These are phyloP conservation scores for Chironomus tepperi DNA, from an alignment of 1,140 invertebrate species.

Conservation along the genomic window DNA sequence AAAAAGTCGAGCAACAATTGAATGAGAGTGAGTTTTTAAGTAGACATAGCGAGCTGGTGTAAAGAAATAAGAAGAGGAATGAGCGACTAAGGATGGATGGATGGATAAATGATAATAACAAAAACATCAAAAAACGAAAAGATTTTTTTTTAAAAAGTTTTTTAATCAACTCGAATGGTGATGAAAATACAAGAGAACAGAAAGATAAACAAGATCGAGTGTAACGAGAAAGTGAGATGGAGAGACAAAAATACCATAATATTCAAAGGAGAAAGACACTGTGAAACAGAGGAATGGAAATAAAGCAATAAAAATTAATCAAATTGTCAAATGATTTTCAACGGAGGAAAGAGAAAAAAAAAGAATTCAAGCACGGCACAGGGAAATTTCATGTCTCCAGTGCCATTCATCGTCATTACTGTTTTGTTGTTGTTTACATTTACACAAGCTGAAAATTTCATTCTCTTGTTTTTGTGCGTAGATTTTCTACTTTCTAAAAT, in stretches of 20 bases:
- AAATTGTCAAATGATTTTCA: slow-evolving; percentile 14
- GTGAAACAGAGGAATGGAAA: neutral
- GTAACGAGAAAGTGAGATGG: neutral
- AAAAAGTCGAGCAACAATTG: slow-evolving; percentile 5
- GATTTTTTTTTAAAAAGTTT: neutral
- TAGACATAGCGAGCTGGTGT: neutral
- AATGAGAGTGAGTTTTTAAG: neutral
- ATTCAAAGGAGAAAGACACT: neutral
- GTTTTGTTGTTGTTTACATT: slow-evolving; percentile 1
- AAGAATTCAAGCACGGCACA: neutral
- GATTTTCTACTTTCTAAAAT: neutral
- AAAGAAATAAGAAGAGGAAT: neutral
- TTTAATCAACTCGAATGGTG: slow-evolving; percentile 3
- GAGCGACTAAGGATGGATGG: neutral
- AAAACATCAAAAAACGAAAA: neutral
- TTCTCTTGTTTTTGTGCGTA: neutral
- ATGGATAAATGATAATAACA: neutral
- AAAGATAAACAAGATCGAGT: neutral
- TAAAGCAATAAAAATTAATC: slow-evolving; percentile 15
- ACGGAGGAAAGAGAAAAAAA: neutral
- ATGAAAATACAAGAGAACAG: neutral
- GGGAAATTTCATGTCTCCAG: neutral
- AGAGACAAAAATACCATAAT: neutral
- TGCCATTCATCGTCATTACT: neutral
- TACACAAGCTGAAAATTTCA: neutral